Evolutionary conservation across 2,113 vertebrate genomes (phyloP), one percentile per base, ranked within the genome.

Genomic region (Prunella fulvescens): DNA sequence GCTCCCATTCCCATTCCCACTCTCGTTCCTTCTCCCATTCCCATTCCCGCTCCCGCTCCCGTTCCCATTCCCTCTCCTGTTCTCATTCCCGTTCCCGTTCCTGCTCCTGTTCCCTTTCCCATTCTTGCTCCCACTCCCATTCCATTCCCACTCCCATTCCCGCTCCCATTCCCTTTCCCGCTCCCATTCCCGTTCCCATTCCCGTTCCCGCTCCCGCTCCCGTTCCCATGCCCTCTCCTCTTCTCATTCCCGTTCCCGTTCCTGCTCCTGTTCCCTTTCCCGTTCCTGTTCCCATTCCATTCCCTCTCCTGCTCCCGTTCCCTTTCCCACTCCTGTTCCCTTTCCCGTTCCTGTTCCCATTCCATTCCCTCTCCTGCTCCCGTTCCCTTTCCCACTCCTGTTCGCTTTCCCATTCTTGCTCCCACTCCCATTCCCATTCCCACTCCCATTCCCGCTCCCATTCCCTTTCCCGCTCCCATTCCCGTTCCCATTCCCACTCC

Each of bases 361-460:
- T 31, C 31, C 9, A 0, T 2, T 22, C 14, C 26, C 1, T 0
- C 1, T 37, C 54, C n/a, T 6, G 1, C 2, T 54, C 29, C 29
- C 3, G 0, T 2, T 35, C 40, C 64, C 15, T 0, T 5, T 53
- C 28, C 42, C 11, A 0, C 5, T 28, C 39, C 18, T 3, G 0
- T 1, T 29, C 8, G 25, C 5, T 0, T 2, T 18, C 8, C 11
- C 1, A 0, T 1, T 57, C 24, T 23, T 1, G 0, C 12, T 29
- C 26, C 26, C 4, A 0, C 2, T 37, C 19, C n/a, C 6, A 2
- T 4, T 33, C 15, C 35, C 4, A 1, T 1, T 50, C 37, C 51
- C 12, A 1, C 2, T 25, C 25, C 25, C 7, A 1, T 3, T 25
- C 39, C 16, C 4, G 0, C 5, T 51, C 39, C 39, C 6, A 0